Evolutionary conservation across 1,140 invertebrate species (phyloP).

Genomic region (Galendromus occidentalis): DNA sequence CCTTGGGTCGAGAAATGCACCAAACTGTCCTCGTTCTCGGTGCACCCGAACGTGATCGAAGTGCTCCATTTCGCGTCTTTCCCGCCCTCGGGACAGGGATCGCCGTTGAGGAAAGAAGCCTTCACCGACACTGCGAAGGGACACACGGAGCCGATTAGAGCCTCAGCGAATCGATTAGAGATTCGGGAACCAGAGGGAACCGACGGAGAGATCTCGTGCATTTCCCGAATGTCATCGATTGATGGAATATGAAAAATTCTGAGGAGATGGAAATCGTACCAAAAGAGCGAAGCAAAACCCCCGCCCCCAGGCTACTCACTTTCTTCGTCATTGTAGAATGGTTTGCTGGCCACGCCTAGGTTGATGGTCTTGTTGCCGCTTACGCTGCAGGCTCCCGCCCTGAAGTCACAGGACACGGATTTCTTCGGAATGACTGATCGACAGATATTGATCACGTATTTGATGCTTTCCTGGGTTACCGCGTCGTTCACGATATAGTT

Average conservation of each 20-base stretch:
- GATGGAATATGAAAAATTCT: no score
- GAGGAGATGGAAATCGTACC: no score
- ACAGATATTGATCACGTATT: constrained; percentile 23
- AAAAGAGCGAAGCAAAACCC: no score
- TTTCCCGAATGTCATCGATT: no score
- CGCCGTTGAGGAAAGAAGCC: background rate
- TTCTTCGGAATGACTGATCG: constrained; percentile 23
- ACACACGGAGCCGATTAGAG: no score
- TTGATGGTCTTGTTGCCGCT: constrained; percentile 16
- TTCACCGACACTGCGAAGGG: no score
- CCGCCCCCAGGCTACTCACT: background rate
- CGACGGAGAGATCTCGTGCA: no score
- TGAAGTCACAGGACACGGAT: constrained; percentile 23
- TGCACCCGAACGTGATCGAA: background rate
- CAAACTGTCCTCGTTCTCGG: background rate
- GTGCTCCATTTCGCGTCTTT: background rate
- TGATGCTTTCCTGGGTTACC: constrained; percentile 14
- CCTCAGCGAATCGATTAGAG: no score
- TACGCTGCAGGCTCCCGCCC: constrained; percentile 23
- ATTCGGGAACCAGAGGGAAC: no score
- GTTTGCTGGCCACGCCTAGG: constrained; percentile 13
- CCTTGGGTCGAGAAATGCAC: background rate
- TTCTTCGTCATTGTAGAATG: constrained; percentile 13
- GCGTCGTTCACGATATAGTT: constrained; percentile 21
- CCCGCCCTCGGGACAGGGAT: background rate